Evolutionary conservation across 1,140 invertebrate species (phyloP).

Genomic region (Trialeurodes vaporariorum): DNA sequence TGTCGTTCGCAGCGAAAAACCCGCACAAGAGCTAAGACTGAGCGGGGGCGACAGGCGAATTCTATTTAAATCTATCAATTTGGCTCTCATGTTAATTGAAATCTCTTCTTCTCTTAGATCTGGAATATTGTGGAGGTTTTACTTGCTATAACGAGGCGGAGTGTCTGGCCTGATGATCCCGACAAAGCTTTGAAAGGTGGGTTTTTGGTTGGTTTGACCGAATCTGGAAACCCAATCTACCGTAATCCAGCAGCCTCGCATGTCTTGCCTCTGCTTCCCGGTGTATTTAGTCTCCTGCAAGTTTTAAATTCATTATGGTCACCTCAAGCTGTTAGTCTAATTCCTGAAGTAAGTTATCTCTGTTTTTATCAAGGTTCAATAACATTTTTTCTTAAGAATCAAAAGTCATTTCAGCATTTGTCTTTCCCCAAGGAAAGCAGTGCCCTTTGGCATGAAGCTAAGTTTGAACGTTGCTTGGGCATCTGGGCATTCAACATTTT

Average conservation of each 20-base stretch:
- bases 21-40: too few species aligned
- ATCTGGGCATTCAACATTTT: too few species aligned
- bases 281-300: conserved; percentile 58
- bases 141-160: conserved; percentile 71
- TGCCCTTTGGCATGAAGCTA: too few species aligned
- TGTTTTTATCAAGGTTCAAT: too few species aligned
- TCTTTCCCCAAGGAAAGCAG: too few species aligned
- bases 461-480: too few species aligned
- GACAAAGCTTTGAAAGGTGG: conserved; percentile 65
- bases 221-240: conserved; percentile 61
- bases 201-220: conserved; percentile 61
- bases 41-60: too few species aligned
- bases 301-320: conserved; percentile 69
- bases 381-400: too few species aligned
- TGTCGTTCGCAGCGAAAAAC: neutral
- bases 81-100: neutral
- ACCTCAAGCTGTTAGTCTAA: conserved; percentile 44
- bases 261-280: conserved; percentile 62
- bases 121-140: conserved; percentile 59
- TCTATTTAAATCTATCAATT: neutral
- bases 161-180: conserved; percentile 66
- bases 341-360: conserved; percentile 46
- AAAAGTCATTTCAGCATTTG: too few species aligned
- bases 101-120: conserved; percentile 35
- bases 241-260: conserved; percentile 74